Percentiles rank a stretch among this genome's conserved stretches.
These are phyloP conservation scores for Xylota sylvarum DNA, from an alignment of 2,888 invertebrate genomes.

Conservation along the genomic window DNA sequence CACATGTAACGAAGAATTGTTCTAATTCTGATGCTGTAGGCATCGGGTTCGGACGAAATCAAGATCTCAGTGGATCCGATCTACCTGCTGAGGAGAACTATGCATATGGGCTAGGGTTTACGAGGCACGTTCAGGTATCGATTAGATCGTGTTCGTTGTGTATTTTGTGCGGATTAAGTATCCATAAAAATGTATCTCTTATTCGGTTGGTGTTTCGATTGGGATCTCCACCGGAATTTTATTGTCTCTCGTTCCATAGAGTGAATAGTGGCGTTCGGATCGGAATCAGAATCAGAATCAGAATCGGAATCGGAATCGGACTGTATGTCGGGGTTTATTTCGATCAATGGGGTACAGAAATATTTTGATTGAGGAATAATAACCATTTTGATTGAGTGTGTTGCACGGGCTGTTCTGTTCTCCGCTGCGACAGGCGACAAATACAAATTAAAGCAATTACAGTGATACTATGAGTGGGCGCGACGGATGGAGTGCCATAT, in stretches of 20 bases:
- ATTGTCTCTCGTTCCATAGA: constrained; percentile 56
- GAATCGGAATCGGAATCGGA: background rate
- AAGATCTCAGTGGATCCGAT: constrained; percentile 65
- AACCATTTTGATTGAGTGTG: constrained; percentile 73
- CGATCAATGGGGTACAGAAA: constrained; percentile 72
- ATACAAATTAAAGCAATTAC: constrained; percentile 77
- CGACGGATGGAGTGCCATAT: constrained; percentile 29
- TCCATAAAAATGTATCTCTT: constrained; percentile 76
- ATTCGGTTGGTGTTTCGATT: constrained; percentile 68
- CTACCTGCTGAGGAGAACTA: constrained; percentile 63
- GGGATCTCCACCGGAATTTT: constrained; percentile 75
- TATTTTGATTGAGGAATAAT: constrained; percentile 75
- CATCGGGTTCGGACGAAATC: constrained; percentile 54
- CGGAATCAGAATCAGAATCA: no score
- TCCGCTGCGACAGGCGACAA: constrained; percentile 72
- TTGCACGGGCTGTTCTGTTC: constrained; percentile 44
- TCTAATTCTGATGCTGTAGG: constrained; percentile 73
- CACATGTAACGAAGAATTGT: constrained; percentile 65
- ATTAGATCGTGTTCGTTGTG: constrained; percentile 77
- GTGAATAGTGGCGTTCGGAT: constrained; percentile 47
- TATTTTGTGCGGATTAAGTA: constrained; percentile 77
- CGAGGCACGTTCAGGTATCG: constrained; percentile 75
- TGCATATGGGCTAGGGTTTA: constrained; percentile 41
- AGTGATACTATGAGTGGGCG: constrained; percentile 67
- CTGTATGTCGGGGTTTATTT: constrained; percentile 15